Conservation (phyloP, 2,113 vertebrate genomes). For the Pollimyrus isidori region DNA sequence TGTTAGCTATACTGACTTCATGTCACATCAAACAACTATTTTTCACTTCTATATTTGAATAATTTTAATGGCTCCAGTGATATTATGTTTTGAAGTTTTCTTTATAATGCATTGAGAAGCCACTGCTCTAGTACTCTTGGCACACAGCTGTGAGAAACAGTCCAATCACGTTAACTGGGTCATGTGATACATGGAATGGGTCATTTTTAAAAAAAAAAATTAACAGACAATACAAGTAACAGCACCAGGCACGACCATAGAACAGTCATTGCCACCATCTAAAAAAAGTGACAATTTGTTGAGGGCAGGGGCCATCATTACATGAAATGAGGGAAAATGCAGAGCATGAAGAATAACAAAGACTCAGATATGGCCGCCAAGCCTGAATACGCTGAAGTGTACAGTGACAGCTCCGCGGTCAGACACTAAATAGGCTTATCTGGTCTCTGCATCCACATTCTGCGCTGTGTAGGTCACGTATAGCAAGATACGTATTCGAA, state of each 20-base stretch:
- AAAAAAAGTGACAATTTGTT: background rate
- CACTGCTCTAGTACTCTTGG: background rate
- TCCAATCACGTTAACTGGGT: background rate
- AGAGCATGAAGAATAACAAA: background rate
- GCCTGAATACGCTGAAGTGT: background rate
- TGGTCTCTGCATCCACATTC: background rate
- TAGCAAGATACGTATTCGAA: background rate
- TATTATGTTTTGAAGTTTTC: background rate
- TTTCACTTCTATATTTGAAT: background rate
- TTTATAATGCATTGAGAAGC: background rate
- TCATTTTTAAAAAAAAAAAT: too few relatives aligned
- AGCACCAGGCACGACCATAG: background rate
- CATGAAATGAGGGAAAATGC: background rate
- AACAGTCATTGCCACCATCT: background rate
- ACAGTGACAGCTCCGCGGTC: background rate
- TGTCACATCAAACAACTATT: background rate
- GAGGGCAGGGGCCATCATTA: background rate
- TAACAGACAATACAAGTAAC: background rate
- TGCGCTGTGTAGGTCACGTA: background rate
- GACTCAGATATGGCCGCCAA: background rate
- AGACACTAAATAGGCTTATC: background rate
- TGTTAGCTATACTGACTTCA: background rate
- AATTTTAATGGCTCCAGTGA: background rate
- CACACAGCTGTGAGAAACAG: background rate
- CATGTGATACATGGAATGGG: background rate